These are phyloP conservation scores for Nasonovia ribisnigri DNA, from an alignment of 2,888 invertebrate species.

Conservation along the genomic window DNA sequence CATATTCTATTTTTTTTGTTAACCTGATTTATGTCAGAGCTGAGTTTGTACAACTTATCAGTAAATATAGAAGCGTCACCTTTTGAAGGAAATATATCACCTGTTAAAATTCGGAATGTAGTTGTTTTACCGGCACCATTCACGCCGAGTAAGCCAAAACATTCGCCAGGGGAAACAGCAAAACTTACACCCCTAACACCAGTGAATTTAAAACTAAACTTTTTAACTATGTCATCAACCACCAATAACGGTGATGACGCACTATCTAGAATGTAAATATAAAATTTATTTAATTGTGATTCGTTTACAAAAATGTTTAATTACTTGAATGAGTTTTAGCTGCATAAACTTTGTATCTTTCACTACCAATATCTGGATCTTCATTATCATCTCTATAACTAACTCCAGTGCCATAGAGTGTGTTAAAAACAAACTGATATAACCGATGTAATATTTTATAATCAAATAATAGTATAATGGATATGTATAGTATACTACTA, in stretches of 20 bases:
- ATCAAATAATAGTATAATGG: constrained; percentile 67
- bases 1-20: constrained; percentile 3
- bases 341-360: constrained; percentile 70
- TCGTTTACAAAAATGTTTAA: background rate
- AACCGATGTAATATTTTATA: constrained; percentile 67
- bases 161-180: constrained; percentile 74
- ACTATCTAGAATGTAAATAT: constrained; percentile 46
- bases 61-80: constrained; percentile 71
- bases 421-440: constrained; percentile 65
- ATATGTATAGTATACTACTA: constrained; percentile 67
- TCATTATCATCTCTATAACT: constrained; percentile 40
- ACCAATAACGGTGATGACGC: constrained; percentile 71
- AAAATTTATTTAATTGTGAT: background rate
- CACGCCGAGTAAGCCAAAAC: constrained; percentile 72
- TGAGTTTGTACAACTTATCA: constrained; percentile 68
- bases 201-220: constrained; percentile 72
- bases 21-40: constrained; percentile 54
- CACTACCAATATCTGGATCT: constrained; percentile 70
- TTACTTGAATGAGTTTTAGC: constrained; percentile 51
- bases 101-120: constrained; percentile 74
- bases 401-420: constrained; percentile 62
- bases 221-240: constrained; percentile 76
- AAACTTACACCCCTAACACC: constrained; percentile 81
- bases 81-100: constrained; percentile 71
- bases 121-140: constrained; percentile 75